A percentile compares a stretch with the other conserved stretches of the same genome.
Evolutionary conservation across 2,797 vertebrate genomes (phyloP).

Genomic region (Calcarius lapponicus): DNA sequence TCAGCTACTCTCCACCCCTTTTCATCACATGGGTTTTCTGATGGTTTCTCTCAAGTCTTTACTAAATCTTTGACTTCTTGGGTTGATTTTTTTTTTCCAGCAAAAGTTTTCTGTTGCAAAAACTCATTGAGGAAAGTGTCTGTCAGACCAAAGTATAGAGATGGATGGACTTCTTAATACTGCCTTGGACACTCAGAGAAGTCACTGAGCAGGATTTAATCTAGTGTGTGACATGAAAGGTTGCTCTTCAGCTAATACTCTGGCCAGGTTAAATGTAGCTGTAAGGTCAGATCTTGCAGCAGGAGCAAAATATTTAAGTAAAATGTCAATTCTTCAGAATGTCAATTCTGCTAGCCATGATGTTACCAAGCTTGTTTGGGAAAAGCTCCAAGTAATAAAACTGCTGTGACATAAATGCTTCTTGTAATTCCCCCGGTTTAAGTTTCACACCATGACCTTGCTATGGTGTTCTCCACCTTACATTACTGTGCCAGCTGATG

Average conservation of each 20-base stretch:
- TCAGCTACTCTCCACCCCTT: neutral
- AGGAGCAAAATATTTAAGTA: neutral
- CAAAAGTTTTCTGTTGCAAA: neutral
- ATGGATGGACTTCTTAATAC: neutral
- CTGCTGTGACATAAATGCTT: neutral
- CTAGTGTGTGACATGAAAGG: conserved; percentile 16
- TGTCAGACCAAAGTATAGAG: neutral
- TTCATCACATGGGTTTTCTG: neutral
- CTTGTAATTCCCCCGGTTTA: neutral
- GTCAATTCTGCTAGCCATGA: neutral
- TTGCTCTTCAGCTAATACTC: neutral
- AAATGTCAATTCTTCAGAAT: neutral
- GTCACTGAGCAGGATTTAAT: conserved; percentile 30
- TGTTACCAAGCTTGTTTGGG: neutral
- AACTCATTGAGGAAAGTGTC: conserved; percentile 10
- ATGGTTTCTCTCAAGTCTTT: neutral
- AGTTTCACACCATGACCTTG: neutral
- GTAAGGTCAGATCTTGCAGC: neutral
- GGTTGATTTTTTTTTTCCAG: neutral
- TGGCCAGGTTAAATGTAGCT: neutral
- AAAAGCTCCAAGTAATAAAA: neutral
- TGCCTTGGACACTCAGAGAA: neutral
- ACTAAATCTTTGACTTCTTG: neutral
- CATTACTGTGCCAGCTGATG: neutral
- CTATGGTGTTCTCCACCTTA: neutral